Percentiles rank a stretch among this genome's conserved stretches.
Conservation (phyloP, 2,113 vertebrate species). For the Mormyrus iriodes region DNA sequence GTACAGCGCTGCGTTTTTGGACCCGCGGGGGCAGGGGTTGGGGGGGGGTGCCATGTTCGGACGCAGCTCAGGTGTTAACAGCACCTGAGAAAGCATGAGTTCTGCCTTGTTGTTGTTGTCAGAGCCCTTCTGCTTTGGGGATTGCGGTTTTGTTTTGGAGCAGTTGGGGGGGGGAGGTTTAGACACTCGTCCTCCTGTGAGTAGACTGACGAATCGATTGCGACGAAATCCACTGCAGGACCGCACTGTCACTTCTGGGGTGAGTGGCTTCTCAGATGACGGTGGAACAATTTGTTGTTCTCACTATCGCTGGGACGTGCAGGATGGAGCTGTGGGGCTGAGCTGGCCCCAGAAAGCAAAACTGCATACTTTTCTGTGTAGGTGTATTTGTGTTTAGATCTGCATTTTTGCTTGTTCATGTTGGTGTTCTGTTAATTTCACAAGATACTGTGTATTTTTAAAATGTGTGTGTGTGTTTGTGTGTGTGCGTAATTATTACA, state of each 20-base stretch:
- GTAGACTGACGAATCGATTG: background rate
- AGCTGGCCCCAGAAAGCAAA: background rate
- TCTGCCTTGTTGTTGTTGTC: background rate
- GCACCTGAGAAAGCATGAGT: background rate
- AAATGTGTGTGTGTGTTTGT: background rate
- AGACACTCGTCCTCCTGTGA: background rate
- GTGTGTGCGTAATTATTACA: background rate
- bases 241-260: background rate
- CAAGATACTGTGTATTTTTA: background rate
- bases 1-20: background rate
- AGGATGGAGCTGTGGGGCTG: background rate
- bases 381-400: background rate
- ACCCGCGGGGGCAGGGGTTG: background rate
- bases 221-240: background rate
- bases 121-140: background rate
- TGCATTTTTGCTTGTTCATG: background rate
- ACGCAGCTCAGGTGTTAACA: background rate
- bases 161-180: background rate
- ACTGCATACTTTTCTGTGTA: background rate
- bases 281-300: background rate
- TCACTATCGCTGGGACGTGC: background rate
- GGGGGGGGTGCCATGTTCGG: background rate
- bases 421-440: background rate
- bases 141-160: background rate
- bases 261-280: background rate